These are phyloP conservation scores for Regulus satrapa DNA, from an alignment of 2,113 vertebrate genomes.

Conservation along the genomic window DNA sequence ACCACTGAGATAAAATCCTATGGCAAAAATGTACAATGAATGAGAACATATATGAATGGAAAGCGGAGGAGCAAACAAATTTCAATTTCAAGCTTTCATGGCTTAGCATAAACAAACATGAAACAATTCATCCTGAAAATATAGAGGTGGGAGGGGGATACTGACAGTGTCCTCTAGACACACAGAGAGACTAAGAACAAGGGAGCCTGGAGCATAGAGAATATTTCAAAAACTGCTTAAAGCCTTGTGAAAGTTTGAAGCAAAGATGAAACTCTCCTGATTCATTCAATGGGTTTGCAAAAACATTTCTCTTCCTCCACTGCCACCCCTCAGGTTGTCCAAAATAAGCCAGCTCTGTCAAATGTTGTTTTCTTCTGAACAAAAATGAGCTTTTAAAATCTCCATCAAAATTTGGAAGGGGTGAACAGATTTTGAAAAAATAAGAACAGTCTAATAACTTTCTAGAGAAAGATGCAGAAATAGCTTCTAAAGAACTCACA, in stretches of 20 bases:
- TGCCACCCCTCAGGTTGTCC: background rate
- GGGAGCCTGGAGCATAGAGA: background rate
- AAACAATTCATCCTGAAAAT: constrained; percentile 30
- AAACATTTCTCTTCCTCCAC: background rate
- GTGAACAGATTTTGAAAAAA: background rate
- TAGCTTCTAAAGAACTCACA: background rate
- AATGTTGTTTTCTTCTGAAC: background rate
- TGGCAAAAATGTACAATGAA: constrained; percentile 13
- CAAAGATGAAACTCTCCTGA: background rate
- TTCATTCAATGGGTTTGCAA: background rate
- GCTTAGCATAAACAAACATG: constrained; percentile 53
- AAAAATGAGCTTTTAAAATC: background rate
- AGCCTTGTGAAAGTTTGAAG: background rate
- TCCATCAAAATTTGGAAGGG: background rate
- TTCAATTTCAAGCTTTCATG: constrained; percentile 60
- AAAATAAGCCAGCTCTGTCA: background rate
- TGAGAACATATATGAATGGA: constrained; percentile 28
- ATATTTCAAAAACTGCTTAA: background rate
- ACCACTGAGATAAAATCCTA: constrained; percentile 12
- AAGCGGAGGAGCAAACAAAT: constrained; percentile 37
- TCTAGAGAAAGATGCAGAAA: background rate
- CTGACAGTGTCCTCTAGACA: constrained; percentile 17
- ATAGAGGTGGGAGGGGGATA: background rate
- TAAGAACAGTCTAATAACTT: background rate
- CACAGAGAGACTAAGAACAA: background rate